These are phyloP conservation scores for Fulica atra DNA, from an alignment of 2,113 vertebrate genomes.

Conservation along the genomic window DNA sequence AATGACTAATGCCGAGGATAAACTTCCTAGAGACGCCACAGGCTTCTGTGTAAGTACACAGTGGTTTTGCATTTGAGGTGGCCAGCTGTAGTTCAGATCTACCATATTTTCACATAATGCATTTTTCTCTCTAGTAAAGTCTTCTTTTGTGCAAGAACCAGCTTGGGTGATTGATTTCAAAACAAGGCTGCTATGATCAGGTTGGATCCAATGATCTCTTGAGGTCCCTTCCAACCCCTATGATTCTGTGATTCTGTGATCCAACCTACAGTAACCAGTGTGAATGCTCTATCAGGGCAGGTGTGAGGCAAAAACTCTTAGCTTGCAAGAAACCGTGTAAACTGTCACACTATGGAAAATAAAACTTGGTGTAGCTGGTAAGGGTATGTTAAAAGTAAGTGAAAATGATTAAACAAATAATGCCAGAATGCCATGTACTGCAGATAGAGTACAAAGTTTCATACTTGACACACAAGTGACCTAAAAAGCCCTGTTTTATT, in stretches of 20 bases:
- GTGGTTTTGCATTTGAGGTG: not conserved
- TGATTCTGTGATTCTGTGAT: not conserved
- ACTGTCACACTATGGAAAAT: not conserved
- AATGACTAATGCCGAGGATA: not conserved
- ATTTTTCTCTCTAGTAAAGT: not conserved
- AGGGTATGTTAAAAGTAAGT: not conserved
- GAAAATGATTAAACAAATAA: not conserved
- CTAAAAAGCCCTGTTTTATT: not conserved
- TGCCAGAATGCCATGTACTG: not conserved
- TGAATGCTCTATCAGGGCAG: not conserved
- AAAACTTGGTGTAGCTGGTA: not conserved
- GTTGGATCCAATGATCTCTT: too few species aligned
- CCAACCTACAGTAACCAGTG: not conserved
- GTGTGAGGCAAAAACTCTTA: not conserved
- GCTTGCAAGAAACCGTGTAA: not conserved
- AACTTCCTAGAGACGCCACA: not conserved
- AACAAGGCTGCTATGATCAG: not conserved
- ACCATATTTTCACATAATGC: not conserved
- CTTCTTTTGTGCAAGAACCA: not conserved
- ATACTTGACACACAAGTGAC: not conserved
- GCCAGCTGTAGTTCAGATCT: not conserved
- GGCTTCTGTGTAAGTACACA: not conserved
- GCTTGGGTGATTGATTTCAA: not conserved
- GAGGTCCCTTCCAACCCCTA: too few species aligned
- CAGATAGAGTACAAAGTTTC: not conserved